phyloP scores from a whole-genome alignment of 2,113 vertebrate genomes.

The Diphyllodes magnificus region DNA sequence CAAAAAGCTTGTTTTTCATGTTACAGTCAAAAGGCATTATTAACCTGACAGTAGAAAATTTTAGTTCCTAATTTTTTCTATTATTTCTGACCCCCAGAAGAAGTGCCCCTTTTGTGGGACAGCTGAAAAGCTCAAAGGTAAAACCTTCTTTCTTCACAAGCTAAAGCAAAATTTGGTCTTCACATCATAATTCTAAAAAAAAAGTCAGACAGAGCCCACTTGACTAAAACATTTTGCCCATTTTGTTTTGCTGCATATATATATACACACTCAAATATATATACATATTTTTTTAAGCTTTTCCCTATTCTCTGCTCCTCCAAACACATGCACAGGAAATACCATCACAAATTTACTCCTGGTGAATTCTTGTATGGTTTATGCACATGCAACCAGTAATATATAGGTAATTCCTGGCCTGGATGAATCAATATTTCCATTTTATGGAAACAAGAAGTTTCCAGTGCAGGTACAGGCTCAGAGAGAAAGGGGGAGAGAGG shows the following conservation, averaged over 20 bases:
- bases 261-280: rapidly evolving
- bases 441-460: neutral
- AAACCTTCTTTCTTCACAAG: neutral
- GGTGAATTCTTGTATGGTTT: neutral
- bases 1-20: neutral
- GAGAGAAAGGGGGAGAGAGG: neutral
- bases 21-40: neutral
- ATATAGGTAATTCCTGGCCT: neutral
- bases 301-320: neutral
- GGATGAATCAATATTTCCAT: neutral
- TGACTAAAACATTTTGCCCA: neutral
- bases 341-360: neutral
- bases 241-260: neutral
- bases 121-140: neutral
- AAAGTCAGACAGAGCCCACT: neutral
- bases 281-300: neutral
- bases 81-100: neutral
- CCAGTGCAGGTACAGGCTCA: neutral
- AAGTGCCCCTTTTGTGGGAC: neutral
- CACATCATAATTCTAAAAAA: neutral
- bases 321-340: neutral
- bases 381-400: neutral
- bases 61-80: neutral
- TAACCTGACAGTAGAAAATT: neutral
- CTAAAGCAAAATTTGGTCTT: neutral